These are phyloP conservation scores for Carettochelys insculpta DNA, from an alignment of 2,113 vertebrate species.

Conservation along the genomic window DNA sequence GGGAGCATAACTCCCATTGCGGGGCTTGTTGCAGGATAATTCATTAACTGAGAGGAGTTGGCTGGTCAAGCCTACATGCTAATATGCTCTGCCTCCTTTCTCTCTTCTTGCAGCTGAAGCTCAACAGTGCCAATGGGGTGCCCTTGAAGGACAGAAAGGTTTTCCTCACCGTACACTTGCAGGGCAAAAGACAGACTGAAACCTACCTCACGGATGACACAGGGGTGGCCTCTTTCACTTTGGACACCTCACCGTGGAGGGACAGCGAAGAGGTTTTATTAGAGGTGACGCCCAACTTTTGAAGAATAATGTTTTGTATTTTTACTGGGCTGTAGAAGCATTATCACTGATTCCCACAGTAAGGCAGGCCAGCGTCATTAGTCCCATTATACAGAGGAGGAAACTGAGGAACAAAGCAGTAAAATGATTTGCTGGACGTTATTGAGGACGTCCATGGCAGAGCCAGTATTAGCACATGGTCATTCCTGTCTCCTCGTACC, in stretches of 20 bases:
- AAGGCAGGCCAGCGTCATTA: not conserved
- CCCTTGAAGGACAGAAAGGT: conserved; percentile 45
- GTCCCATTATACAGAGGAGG: not conserved
- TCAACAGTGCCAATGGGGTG: conserved; percentile 53
- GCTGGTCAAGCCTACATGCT: not conserved
- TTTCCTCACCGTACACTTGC: conserved; percentile 38
- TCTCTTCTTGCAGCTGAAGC: conserved; percentile 39
- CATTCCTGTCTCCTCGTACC: not conserved
- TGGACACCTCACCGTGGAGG: conserved; percentile 53
- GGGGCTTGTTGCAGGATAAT: not conserved
- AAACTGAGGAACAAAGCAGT: not conserved
- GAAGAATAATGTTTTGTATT: not conserved
- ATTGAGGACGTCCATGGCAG: not conserved
- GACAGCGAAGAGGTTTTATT: conserved; percentile 41
- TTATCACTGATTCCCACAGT: not conserved
- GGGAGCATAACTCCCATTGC: not conserved
- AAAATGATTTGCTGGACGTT: not conserved
- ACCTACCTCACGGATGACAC: conserved; percentile 29
- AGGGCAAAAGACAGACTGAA: conserved; percentile 5
- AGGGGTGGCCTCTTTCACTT: conserved; percentile 41
- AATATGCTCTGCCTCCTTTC: not conserved
- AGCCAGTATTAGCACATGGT: not conserved
- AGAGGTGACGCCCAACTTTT: not conserved
- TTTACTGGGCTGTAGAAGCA: not conserved
- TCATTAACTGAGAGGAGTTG: not conserved